Base-by-base conservation (phyloP, 2,888 invertebrate species). In the Drosophila koepferae region DNA sequence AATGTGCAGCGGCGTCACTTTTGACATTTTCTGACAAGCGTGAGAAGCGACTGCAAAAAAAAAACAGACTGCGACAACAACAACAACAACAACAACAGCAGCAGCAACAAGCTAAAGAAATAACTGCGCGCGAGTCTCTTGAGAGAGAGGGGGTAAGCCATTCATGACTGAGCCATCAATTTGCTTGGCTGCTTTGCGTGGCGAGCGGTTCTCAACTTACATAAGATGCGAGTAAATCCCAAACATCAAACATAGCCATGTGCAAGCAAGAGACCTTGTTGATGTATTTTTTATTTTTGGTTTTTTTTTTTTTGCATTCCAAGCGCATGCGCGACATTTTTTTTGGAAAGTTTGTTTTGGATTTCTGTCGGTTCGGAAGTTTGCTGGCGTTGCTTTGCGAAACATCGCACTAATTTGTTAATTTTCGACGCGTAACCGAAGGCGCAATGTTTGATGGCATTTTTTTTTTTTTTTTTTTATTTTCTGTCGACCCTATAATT, bases 1-100 rank as follows among this genome's bases (percentile, higher is more conserved):
- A 69, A 60, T 74, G 72, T 61, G 72, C 70, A 73, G 80, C 86
- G 59, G 66, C 74, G 74, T 86, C 80, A 87, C 87, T 90, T 87
- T 83, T 87, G 87, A 87, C 87, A 87, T 87, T 90, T 87, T 86
- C 82, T 87, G 87, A 87, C 89, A 86, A 87, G 90, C 87, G 90
- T 87, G 87, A 89, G 87, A 87, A 87, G 72, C 86, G 58, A 46
- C 75, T 67, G 70, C 20, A 44, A 56, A 56, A 54, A 55, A 55
- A 55, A 3, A 12, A n/a, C 18, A 20, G 7, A 14, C 23, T 12
- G 14, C 46, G 14, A 7, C 23, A 46, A 23, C 46, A 16, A 23
- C 43, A 10, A 10, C 44, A 46, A 3, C 20, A 10, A 3, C 46
- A 49, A 0, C 31, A 31, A 4, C 23, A 23, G 23, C 23, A 23